phyloP scores from a whole-genome alignment of 2,113 vertebrate species.

The Colinus virginianus region DNA sequence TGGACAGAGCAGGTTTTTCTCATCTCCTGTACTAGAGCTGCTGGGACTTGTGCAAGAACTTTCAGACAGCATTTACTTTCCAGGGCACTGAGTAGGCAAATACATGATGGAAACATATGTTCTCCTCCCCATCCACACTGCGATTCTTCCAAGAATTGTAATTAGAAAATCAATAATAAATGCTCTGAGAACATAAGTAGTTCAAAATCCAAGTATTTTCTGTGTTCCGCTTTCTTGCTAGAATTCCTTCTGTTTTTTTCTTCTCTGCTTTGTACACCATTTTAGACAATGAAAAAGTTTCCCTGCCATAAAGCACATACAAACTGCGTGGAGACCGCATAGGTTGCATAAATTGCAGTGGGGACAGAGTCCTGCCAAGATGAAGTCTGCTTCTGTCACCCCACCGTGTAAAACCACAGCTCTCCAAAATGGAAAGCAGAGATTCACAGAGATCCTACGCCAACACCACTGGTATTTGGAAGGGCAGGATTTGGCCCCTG shows the following conservation, averaged over 20 bases:
- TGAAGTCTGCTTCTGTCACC: slow-evolving; percentile 46
- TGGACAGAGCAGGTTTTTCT: not conserved
- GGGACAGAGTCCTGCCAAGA: slow-evolving; percentile 43
- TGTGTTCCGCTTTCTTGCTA: not conserved
- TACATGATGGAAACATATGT: not conserved
- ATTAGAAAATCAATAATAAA: slow-evolving; percentile 20
- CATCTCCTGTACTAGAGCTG: not conserved
- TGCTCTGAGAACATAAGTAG: not conserved
- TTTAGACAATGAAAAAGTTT: slow-evolving; percentile 22
- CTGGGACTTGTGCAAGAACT: slow-evolving; percentile 19
- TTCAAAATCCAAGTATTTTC: not conserved
- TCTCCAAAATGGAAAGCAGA: slow-evolving; percentile 51
- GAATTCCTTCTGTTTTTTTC: fast-evolving
- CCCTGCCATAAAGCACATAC: slow-evolving; percentile 21
- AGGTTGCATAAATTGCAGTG: slow-evolving; percentile 7
- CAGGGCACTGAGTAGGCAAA: not conserved
- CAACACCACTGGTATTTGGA: not conserved
- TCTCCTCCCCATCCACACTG: not conserved
- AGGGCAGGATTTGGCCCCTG: slow-evolving; percentile 19
- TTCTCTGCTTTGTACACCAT: not conserved
- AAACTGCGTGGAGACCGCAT: not conserved
- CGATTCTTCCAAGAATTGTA: slow-evolving; percentile 8
- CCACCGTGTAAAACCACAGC: slow-evolving; percentile 35
- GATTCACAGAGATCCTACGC: slow-evolving; percentile 50
- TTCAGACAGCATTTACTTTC: slow-evolving; percentile 25